Conservation (phyloP, 2,888 invertebrate genomes). For the Lysandra coridon region DNA sequence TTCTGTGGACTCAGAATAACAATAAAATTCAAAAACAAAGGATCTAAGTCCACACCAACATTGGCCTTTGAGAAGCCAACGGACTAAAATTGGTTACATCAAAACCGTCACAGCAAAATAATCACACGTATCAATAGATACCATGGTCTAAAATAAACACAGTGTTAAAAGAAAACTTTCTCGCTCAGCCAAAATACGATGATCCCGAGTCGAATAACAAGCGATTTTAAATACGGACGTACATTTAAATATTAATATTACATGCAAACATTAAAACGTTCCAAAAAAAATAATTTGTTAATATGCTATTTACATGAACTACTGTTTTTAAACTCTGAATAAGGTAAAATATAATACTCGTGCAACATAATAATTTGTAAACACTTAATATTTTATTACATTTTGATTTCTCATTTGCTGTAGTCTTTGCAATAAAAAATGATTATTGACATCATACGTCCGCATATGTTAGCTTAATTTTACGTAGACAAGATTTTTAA, state of each 20-base stretch:
- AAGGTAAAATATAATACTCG: too few relatives aligned
- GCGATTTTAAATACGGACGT: conserved; percentile 24
- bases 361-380: too few relatives aligned
- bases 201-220: conserved; percentile 46
- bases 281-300: background rate
- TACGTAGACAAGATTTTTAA: conserved; percentile 8
- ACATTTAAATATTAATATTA: background rate
- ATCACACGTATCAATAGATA: conserved; percentile 73
- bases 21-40: conserved; percentile 1
- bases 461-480: background rate
- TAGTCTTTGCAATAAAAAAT: background rate
- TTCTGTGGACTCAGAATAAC: conserved; percentile 34
- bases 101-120: conserved; percentile 72
- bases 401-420: background rate
- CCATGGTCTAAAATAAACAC: conserved; percentile 53
- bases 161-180: conserved; percentile 50
- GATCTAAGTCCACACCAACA: conserved; percentile 34
- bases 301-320: background rate
- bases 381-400: too few relatives aligned
- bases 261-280: background rate
- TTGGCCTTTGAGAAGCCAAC: conserved; percentile 6
- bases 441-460: background rate
- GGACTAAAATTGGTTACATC: conserved; percentile 35
- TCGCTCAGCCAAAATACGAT: conserved; percentile 70
- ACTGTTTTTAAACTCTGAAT: too few relatives aligned